These are phyloP conservation scores for Passer montanus DNA, from an alignment of 2,113 vertebrate genomes.

Conservation along the genomic window DNA sequence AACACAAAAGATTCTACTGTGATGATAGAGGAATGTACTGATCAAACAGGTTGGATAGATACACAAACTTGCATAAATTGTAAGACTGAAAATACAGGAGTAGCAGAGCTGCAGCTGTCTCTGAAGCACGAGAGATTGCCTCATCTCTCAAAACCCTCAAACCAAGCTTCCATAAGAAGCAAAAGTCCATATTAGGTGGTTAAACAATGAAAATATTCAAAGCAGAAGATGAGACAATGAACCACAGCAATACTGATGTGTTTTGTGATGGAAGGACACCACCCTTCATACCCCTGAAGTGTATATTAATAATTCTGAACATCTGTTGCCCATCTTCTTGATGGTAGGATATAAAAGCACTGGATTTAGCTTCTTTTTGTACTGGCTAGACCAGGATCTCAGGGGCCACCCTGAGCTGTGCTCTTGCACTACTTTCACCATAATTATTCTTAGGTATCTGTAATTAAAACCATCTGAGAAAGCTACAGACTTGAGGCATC, in stretches of 20 bases:
- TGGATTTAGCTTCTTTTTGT: slow-evolving; percentile 20
- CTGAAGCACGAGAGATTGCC: neutral
- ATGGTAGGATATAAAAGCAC: neutral
- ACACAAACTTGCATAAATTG: neutral
- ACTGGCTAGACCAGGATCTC: neutral
- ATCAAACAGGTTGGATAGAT: neutral
- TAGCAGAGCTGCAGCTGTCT: neutral
- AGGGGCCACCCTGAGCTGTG: neutral
- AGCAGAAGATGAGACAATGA: neutral
- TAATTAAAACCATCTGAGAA: slow-evolving; percentile 41
- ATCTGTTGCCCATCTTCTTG: slow-evolving; percentile 45
- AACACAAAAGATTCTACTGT: neutral
- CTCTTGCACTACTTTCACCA: neutral
- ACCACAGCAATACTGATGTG: neutral
- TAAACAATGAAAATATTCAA: neutral
- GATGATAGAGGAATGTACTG: neutral
- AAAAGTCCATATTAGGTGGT: neutral
- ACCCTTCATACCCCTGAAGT: neutral
- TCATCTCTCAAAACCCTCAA: neutral
- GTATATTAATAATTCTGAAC: neutral
- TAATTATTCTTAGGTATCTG: neutral
- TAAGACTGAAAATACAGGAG: neutral
- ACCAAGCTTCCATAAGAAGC: neutral
- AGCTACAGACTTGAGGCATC: neutral
- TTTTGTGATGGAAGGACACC: slow-evolving; percentile 11